Evolutionary conservation across 2,113 vertebrate species (phyloP), one percentile per base, ranked within the genome.

Genomic region (Leiothrix lutea): DNA sequence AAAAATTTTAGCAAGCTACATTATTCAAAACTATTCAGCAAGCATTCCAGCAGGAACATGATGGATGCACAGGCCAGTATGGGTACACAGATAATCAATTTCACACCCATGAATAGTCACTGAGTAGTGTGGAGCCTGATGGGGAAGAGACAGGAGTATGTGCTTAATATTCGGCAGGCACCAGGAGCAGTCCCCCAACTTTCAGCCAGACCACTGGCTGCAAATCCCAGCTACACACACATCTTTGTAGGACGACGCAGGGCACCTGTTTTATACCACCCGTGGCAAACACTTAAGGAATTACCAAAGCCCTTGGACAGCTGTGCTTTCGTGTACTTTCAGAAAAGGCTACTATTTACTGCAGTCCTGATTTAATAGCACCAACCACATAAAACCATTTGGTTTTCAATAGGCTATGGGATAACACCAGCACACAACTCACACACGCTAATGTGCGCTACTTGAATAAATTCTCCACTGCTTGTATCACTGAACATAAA

Each of bases 11-110:
- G 70, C 5, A 2, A 90, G 66, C 57, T 64, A 33, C 61, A 90
- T 93, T 94, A 94, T 75, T 93, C 79, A 90, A 80, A 93, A 82
- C 54, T 54, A 92, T 56, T 80, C 85, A 72, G 70, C 62, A 85
- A 72, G 66, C 85, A 86, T 61, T 57, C 62, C 71, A 61, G 74
- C 16, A 40, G 17, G 58, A 69, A 29, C 31, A 65, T 83, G 79
- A 92, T 50, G 58, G 82, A 94, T 83, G 82, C 6, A 1, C 67
- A 77, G 75, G 42, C 47, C 79, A 62, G 56, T 5, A 14, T 42
- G 57, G n/a, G 58, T 70, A 90, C 74, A n/a, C 56, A 89, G 73
- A 33, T 78, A 87, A 94, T 94, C 84, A 87, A 89, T 91, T 94
- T 54, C 8, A 2, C 24, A 54, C 51, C 71, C 15, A 5, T 58